Evolutionary conservation across 2,888 invertebrate species (phyloP).

Genomic region (Elmis aenea): DNA sequence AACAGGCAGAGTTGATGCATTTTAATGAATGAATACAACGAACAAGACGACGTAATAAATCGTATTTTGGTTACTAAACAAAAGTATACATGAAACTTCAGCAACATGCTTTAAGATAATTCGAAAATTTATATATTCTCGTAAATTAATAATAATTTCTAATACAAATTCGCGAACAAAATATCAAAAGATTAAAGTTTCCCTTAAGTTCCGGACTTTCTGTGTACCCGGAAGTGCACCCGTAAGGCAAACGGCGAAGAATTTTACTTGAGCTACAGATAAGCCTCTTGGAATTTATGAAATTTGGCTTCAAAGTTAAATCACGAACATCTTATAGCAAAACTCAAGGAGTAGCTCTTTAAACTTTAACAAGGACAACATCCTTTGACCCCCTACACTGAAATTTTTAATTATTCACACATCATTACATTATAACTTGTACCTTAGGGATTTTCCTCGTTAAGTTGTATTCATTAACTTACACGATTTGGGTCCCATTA

Average conservation of each 20-base stretch:
- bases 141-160: no score
- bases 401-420: slow-evolving; percentile 18
- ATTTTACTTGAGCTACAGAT: slow-evolving; percentile 23
- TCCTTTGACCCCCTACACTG: slow-evolving; percentile 19
- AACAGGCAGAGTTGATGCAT: no score
- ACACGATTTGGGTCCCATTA: slow-evolving; percentile 11
- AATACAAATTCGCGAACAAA: no score
- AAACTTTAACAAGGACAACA: slow-evolving; percentile 4
- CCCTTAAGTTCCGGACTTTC: slow-evolving; percentile 17
- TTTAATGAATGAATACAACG: no score
- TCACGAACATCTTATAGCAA: slow-evolving; percentile 15
- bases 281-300: slow-evolving; percentile 22
- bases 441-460: slow-evolving; percentile 15
- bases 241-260: slow-evolving; percentile 21
- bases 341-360: slow-evolving; percentile 14
- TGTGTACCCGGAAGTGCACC: slow-evolving; percentile 19
- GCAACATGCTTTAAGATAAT: no score
- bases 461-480: slow-evolving; percentile 17
- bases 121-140: no score
- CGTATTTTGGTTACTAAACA: no score
- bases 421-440: slow-evolving; percentile 17
- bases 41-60: no score
- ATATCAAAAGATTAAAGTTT: no score
- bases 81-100: no score
- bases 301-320: slow-evolving; percentile 22